These are phyloP conservation scores for Pseudolycoriella hygida DNA, from an alignment of 2,888 invertebrate species.

Conservation along the genomic window DNA sequence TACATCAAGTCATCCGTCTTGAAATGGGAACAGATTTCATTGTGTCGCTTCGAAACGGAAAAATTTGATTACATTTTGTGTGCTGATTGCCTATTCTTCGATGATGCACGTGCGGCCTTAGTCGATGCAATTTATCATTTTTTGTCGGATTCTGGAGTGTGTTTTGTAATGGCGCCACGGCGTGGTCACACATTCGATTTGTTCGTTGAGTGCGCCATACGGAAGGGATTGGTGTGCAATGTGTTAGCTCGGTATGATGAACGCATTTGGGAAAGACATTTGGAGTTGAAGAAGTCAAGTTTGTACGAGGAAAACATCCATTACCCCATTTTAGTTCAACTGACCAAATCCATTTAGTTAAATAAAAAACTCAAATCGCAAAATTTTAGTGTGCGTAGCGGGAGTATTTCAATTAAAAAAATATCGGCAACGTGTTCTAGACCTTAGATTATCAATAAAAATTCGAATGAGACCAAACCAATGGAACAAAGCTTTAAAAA, in stretches of 20 bases:
- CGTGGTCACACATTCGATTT: conserved; percentile 51
- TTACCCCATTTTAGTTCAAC: conserved; percentile 48
- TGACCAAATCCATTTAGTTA: conserved; percentile 30
- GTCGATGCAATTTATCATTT: conserved; percentile 48
- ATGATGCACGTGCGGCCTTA: conserved; percentile 47
- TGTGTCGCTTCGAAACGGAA: conserved; percentile 19
- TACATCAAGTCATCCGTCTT: conserved; percentile 35
- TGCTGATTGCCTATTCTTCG: conserved; percentile 67
- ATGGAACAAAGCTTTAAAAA: too few species aligned
- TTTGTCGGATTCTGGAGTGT: conserved; percentile 41
- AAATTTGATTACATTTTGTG: conserved; percentile 55
- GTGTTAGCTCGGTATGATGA: conserved; percentile 42
- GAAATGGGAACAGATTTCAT: conserved; percentile 33
- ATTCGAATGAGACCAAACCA: too few species aligned
- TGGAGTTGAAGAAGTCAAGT: conserved; percentile 36
- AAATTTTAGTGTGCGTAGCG: too few species aligned
- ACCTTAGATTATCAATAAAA: too few species aligned
- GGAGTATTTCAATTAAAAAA: too few species aligned
- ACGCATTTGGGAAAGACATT: conserved; percentile 48
- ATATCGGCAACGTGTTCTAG: too few species aligned
- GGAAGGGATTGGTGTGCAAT: conserved; percentile 38
- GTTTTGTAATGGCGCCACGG: conserved; percentile 57
- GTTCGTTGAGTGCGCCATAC: conserved; percentile 43
- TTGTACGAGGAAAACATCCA: conserved; percentile 51
- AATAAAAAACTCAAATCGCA: too few species aligned